A percentile compares a stretch with the other conserved stretches of the same genome.
Evolutionary conservation across 2,888 invertebrate species (phyloP).

Genomic region (Melinaea marsaeus): DNA sequence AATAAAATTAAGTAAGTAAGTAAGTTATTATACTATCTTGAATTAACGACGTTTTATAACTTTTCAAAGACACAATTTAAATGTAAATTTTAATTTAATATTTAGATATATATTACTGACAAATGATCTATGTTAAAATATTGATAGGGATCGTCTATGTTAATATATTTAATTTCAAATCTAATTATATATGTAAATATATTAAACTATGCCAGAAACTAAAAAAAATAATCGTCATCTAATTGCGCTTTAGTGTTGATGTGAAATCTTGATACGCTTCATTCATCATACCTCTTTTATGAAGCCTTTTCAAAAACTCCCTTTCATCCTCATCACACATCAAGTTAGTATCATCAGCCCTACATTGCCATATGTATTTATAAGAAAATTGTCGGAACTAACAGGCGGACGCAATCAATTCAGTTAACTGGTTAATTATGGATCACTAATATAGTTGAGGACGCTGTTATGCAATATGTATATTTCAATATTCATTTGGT

Average conservation of each 20-base stretch:
- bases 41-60: too few species aligned
- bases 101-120: too few species aligned
- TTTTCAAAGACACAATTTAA: too few species aligned
- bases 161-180: too few species aligned
- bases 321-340: not conserved
- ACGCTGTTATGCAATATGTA: slow-evolving; percentile 37
- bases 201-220: not conserved
- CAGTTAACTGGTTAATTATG: slow-evolving; percentile 69
- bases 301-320: not conserved
- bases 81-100: too few species aligned
- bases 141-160: too few species aligned
- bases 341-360: not conserved
- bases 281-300: not conserved
- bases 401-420: slow-evolving; percentile 69
- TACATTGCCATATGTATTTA: slow-evolving; percentile 5
- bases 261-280: not conserved
- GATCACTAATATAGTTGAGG: slow-evolving; percentile 52
- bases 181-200: not conserved
- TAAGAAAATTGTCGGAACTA: slow-evolving; percentile 30
- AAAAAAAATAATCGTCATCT: not conserved
- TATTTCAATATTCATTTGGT: slow-evolving; percentile 6
- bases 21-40: too few species aligned
- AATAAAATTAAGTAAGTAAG: too few species aligned
- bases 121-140: too few species aligned
- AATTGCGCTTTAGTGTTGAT: not conserved